Percentiles rank a stretch among this genome's conserved stretches.
Evolutionary conservation across 2,797 vertebrate species (phyloP).

Genomic region (Phrynocephalus vlangalii): DNA sequence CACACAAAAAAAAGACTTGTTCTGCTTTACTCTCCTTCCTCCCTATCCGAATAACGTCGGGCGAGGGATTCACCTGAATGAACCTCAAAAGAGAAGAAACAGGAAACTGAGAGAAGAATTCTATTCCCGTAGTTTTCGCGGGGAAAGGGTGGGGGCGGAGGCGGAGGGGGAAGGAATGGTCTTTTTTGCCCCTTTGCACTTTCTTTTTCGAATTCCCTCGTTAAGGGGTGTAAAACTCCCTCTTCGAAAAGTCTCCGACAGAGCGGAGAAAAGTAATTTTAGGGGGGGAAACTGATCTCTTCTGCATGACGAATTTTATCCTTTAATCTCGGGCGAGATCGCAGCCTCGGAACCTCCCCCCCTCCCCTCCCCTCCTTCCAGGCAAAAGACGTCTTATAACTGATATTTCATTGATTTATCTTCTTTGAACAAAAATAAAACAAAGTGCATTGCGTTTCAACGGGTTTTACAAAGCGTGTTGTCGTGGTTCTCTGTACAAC

Average conservation of each 20-base stretch:
- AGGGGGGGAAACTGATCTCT: background rate
- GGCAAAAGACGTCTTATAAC: conserved; percentile 75
- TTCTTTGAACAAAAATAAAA: conserved; percentile 73
- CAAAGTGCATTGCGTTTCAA: conserved; percentile 89
- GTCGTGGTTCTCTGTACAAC: conserved; percentile 80
- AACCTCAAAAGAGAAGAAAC: background rate
- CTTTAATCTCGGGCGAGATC: conserved; percentile 70
- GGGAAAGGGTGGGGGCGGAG: background rate
- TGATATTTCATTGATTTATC: conserved; percentile 82
- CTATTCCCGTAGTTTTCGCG: conserved; percentile 1
- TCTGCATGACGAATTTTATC: conserved; percentile 62
- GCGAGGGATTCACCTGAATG: conserved; percentile 6
- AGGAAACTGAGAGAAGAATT: conserved; percentile 37
- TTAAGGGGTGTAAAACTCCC: background rate
- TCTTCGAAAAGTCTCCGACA: background rate
- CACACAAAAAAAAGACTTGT: too few species aligned
- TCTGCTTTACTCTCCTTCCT: background rate
- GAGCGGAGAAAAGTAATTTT: conserved; percentile 33
- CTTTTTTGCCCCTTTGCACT: background rate
- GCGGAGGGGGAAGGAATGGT: fast-evolving
- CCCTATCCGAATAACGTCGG: conserved; percentile 18
- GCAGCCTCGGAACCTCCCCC: conserved; percentile 61
- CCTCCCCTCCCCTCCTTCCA: conserved; percentile 66
- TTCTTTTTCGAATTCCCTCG: background rate
- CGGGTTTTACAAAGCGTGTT: conserved; percentile 79